A percentile compares a stretch with the other conserved stretches of the same genome.
These are phyloP conservation scores for Hippotragus niger DNA, from an alignment of 2,113 vertebrate genomes.

Conservation along the genomic window DNA sequence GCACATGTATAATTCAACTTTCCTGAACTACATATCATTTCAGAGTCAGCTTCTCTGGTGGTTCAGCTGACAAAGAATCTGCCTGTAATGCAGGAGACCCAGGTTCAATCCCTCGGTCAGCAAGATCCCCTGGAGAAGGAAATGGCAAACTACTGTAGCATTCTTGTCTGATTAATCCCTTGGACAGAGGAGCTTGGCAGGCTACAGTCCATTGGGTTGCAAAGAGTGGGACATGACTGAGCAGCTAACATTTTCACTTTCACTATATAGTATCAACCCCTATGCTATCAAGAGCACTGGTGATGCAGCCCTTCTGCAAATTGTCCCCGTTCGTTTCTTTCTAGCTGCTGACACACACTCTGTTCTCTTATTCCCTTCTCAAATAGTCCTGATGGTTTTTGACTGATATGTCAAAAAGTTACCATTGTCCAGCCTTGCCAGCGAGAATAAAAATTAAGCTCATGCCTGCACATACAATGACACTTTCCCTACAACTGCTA, in stretches of 20 bases:
- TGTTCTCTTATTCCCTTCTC: neutral
- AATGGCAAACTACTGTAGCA: neutral
- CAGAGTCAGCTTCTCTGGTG: neutral
- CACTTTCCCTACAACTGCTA: neutral
- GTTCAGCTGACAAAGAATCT: neutral
- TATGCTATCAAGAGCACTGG: neutral
- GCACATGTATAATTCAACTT: neutral
- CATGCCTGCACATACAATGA: neutral
- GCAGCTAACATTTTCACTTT: neutral
- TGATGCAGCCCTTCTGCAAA: neutral
- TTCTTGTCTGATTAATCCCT: neutral
- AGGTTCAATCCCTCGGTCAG: neutral
- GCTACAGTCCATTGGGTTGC: neutral
- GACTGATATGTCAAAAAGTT: neutral
- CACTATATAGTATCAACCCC: rapidly evolving
- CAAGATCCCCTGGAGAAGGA: neutral
- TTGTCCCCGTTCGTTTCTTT: neutral
- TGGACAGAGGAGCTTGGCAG: neutral
- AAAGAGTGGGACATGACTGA: neutral
- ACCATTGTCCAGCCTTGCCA: neutral
- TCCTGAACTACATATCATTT: neutral
- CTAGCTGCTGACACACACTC: neutral
- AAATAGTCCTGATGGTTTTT: neutral
- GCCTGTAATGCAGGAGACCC: neutral
- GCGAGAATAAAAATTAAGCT: neutral